These are phyloP conservation scores for Xanthia togata DNA, from an alignment of 2,888 invertebrate species.

Conservation along the genomic window DNA sequence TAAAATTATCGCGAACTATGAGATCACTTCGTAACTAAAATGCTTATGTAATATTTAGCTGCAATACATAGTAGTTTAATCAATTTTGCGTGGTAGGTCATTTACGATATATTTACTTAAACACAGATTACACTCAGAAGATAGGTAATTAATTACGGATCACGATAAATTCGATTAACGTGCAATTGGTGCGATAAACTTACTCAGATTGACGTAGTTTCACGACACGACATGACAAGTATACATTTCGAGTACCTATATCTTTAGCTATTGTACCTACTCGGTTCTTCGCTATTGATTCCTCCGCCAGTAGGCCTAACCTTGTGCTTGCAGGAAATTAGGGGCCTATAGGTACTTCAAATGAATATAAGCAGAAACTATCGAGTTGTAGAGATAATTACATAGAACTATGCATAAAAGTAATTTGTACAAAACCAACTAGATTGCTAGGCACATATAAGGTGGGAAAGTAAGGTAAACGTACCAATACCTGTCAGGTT, in stretches of 20 bases:
- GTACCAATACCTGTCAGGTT: too few species aligned
- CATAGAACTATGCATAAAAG: not conserved
- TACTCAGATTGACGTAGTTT: not conserved
- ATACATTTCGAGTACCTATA: not conserved
- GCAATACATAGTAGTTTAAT: slow-evolving; percentile 21
- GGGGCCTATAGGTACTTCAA: not conserved
- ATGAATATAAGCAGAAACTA: not conserved
- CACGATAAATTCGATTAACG: slow-evolving; percentile 7
- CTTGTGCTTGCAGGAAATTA: not conserved
- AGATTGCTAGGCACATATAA: too few species aligned
- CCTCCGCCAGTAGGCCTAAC: not conserved
- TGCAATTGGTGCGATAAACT: not conserved
- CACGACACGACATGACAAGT: not conserved
- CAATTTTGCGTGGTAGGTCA: not conserved
- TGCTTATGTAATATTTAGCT: slow-evolving; percentile 41
- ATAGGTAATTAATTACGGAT: slow-evolving; percentile 9
- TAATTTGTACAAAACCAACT: not conserved
- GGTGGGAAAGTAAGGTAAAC: not conserved
- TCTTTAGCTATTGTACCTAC: not conserved
- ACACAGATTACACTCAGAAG: slow-evolving; percentile 5
- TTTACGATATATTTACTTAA: not conserved
- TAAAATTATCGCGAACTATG: slow-evolving; percentile 33
- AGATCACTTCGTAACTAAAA: slow-evolving; percentile 12
- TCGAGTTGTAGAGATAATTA: not conserved
- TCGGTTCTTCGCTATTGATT: not conserved